These are phyloP conservation scores for Lasius fuliginosus DNA, from an alignment of 2,888 invertebrate species.

Conservation along the genomic window DNA sequence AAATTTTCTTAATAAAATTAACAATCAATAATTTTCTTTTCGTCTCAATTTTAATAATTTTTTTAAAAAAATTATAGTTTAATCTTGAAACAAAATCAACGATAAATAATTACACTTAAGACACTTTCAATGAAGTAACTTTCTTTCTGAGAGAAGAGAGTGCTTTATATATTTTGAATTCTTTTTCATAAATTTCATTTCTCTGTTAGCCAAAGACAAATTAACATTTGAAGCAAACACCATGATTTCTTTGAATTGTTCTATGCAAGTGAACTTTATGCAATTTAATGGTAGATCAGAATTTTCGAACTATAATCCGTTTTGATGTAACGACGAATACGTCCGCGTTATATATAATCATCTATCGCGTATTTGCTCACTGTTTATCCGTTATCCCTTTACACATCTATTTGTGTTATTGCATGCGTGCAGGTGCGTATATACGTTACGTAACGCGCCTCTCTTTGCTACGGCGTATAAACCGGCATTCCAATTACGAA, in stretches of 20 bases:
- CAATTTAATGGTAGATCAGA: neutral
- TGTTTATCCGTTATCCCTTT: slow-evolving; percentile 44
- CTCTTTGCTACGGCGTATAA: slow-evolving; percentile 58
- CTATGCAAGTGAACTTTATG: neutral
- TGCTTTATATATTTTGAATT: neutral
- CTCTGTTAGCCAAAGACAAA: neutral
- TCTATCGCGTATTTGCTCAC: slow-evolving; percentile 17
- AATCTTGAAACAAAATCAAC: neutral
- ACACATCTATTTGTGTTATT: slow-evolving; percentile 17
- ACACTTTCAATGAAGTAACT: neutral
- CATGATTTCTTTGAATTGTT: neutral
- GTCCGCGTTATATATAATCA: neutral
- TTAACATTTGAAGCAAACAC: neutral
- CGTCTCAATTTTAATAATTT: neutral
- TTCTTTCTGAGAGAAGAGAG: neutral
- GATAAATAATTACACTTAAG: neutral
- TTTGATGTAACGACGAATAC: slow-evolving; percentile 24
- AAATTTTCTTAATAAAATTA: too few species aligned
- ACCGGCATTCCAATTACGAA: slow-evolving; percentile 69
- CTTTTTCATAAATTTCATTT: neutral
- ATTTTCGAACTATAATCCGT: slow-evolving; percentile 22
- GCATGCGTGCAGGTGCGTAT: slow-evolving; percentile 6
- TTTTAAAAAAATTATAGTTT: neutral
- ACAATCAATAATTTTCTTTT: too few species aligned
- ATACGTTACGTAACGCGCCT: slow-evolving; percentile 33